Evolutionary conservation across 2,113 vertebrate genomes (phyloP).

Genomic region (Corynorhinus townsendii): DNA sequence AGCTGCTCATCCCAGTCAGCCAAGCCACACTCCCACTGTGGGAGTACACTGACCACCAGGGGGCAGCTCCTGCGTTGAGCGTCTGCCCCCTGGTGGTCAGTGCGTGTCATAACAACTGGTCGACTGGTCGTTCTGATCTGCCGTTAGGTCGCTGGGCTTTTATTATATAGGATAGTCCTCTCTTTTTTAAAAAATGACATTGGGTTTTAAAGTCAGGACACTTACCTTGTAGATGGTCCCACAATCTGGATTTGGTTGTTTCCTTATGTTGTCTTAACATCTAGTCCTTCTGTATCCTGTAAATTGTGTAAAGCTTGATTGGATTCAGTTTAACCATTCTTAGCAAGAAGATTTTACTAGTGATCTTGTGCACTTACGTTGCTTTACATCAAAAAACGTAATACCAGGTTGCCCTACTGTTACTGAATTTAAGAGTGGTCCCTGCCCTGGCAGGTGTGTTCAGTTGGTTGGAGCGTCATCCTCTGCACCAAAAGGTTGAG

Average conservation of each 20-base stretch:
- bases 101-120: too few relatives aligned
- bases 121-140: too few relatives aligned
- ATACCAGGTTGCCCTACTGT: background rate
- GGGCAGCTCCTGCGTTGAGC: too few relatives aligned
- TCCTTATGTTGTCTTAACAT: background rate
- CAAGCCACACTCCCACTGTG: too few relatives aligned
- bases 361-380: background rate
- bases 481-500: background rate
- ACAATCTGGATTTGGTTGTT: background rate
- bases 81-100: too few relatives aligned
- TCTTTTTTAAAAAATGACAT: background rate
- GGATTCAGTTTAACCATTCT: background rate
- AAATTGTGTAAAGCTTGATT: background rate
- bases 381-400: background rate
- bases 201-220: background rate
- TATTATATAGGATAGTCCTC: too few relatives aligned
- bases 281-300: background rate
- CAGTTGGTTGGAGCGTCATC: background rate
- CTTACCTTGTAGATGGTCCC: background rate
- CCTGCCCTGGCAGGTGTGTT: background rate
- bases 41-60: too few relatives aligned
- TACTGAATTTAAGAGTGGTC: background rate
- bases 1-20: too few relatives aligned
- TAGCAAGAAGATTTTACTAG: conserved; percentile 32
- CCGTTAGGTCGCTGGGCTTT: too few relatives aligned